Conservation (phyloP, 2,113 vertebrate species). For the Turdus rufiventris region DNA sequence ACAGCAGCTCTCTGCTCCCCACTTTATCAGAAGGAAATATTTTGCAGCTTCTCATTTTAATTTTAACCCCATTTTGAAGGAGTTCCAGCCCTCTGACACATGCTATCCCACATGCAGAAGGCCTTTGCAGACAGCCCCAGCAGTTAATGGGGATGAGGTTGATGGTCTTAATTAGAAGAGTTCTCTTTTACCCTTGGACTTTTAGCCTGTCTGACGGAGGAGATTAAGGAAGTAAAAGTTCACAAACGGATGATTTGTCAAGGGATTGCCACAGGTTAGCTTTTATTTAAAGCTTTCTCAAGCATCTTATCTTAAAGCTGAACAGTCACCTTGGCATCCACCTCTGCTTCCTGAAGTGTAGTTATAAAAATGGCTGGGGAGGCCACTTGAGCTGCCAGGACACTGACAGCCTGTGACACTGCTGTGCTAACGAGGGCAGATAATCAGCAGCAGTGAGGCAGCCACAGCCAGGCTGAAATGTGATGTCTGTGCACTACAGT, state of each 20-base stretch:
- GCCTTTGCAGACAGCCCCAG: not conserved
- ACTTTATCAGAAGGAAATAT: not conserved
- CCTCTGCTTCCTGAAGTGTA: not conserved
- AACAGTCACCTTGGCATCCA: constrained; percentile 53
- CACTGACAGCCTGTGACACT: not conserved
- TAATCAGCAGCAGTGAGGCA: not conserved
- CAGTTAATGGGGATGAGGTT: not conserved
- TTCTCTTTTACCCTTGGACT: constrained; percentile 7
- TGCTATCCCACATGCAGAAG: not conserved
- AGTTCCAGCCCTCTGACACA: not conserved
- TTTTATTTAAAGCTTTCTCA: constrained; percentile 67
- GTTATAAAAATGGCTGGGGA: constrained; percentile 40
- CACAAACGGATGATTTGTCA: constrained; percentile 51
- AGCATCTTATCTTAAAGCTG: constrained; percentile 62
- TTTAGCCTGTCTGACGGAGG: constrained; percentile 27
- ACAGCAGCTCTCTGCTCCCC: not conserved
- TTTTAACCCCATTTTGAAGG: not conserved
- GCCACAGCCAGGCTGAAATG: not conserved
- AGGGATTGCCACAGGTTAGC: constrained; percentile 54
- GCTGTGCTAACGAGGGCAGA: not conserved
- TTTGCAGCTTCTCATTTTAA: not conserved
- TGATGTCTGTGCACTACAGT: not conserved
- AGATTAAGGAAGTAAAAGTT: constrained; percentile 65
- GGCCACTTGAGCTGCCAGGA: not conserved
- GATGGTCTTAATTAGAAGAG: not conserved